These are phyloP conservation scores for Prionailurus viverrinus DNA, from an alignment of 2,113 vertebrate genomes.

Conservation along the genomic window DNA sequence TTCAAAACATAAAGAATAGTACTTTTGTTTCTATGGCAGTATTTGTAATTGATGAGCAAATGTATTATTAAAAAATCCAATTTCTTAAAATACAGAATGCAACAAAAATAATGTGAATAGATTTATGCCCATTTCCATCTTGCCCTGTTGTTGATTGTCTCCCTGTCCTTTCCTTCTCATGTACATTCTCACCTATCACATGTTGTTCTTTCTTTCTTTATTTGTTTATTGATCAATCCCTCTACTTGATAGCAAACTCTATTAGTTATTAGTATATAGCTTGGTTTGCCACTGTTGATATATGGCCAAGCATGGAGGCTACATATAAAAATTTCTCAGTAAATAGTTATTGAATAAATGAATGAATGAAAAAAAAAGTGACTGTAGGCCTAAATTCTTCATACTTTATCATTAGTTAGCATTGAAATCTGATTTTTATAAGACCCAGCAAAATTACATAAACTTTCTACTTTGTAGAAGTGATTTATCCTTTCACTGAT, in stretches of 20 bases:
- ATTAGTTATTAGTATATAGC: not conserved
- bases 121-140: not conserved
- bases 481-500: not conserved
- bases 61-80: not conserved
- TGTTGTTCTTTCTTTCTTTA: not conserved
- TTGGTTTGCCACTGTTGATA: not conserved
- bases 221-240: not conserved
- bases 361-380: not conserved
- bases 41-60: not conserved
- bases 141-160: not conserved
- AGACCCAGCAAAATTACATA: not conserved
- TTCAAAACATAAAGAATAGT: not conserved
- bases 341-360: not conserved
- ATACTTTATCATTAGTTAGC: not conserved
- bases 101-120: not conserved
- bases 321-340: not conserved
- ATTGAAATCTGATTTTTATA: not conserved
- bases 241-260: not conserved
- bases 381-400: not conserved
- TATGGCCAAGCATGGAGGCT: not conserved
- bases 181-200: not conserved
- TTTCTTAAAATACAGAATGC: not conserved
- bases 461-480: not conserved
- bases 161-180: not conserved
- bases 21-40: not conserved